phyloP scores from a whole-genome alignment of 2,113 vertebrate genomes.

The Burhinus oedicnemus region DNA sequence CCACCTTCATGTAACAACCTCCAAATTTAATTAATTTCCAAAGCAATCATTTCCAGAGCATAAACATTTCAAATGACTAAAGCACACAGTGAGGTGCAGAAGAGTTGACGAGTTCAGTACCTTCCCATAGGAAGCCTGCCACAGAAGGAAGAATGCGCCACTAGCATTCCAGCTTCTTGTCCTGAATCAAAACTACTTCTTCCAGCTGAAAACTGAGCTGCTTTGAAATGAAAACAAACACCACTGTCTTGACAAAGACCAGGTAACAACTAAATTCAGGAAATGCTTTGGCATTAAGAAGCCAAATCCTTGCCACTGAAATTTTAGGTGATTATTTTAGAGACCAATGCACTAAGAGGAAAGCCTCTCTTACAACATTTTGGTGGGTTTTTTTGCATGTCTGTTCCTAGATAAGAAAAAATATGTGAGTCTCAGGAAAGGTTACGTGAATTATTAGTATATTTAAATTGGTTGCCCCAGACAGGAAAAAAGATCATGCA shows the following conservation, averaged over 20 bases:
- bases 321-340: not conserved
- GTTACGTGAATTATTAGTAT: not conserved
- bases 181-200: not conserved
- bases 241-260: not conserved
- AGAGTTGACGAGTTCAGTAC: not conserved
- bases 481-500: not conserved
- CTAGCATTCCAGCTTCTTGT: not conserved
- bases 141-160: not conserved
- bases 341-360: not conserved
- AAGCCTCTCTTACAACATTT: not conserved
- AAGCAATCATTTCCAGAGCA: not conserved
- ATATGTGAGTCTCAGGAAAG: not conserved
- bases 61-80: not conserved
- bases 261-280: not conserved
- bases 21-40: not conserved
- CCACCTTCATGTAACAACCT: not conserved
- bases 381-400: not conserved
- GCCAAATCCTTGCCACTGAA: not conserved
- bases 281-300: not conserved
- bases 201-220: not conserved
- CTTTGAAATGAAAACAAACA: not conserved
- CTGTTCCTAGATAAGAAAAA: not conserved
- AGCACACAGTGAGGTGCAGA: not conserved
- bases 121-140: not conserved
- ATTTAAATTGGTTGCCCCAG: constrained; percentile 4